Percentiles rank a stretch among this genome's conserved stretches.
phyloP scores from a whole-genome alignment of 2,888 invertebrate species.

The Cordilura impudica region DNA sequence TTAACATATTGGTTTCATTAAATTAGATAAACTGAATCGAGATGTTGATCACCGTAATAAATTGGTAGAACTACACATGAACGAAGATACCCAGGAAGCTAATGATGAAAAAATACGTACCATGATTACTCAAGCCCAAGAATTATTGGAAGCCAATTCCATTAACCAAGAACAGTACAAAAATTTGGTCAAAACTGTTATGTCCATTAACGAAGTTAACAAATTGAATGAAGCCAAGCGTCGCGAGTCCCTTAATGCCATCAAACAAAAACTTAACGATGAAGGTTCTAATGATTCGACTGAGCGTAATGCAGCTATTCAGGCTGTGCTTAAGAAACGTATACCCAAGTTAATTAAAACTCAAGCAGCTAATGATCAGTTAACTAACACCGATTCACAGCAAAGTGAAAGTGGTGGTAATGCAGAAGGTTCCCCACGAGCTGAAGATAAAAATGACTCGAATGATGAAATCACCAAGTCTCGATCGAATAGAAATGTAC shows the following conservation, averaged over 20 bases:
- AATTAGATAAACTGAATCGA: slow-evolving; percentile 68
- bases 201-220: slow-evolving; percentile 86
- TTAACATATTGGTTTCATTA: not conserved
- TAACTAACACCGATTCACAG: slow-evolving; percentile 8
- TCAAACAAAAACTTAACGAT: slow-evolving; percentile 70
- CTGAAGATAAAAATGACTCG: slow-evolving; percentile 66
- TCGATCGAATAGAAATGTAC: slow-evolving; percentile 61
- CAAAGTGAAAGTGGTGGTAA: slow-evolving; percentile 58
- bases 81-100: slow-evolving; percentile 80
- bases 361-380: slow-evolving; percentile 65
- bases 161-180: slow-evolving; percentile 87
- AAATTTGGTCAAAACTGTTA: slow-evolving; percentile 86
- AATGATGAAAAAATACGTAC: slow-evolving; percentile 85
- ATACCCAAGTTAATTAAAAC: slow-evolving; percentile 77
- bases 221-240: slow-evolving; percentile 88
- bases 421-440: slow-evolving; percentile 64
- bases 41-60: slow-evolving; percentile 69
- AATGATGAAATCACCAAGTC: slow-evolving; percentile 49
- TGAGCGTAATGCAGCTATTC: slow-evolving; percentile 77
- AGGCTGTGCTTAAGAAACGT: slow-evolving; percentile 74
- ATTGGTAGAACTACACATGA: slow-evolving; percentile 71
- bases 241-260: slow-evolving; percentile 80
- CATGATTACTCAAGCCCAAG: slow-evolving; percentile 89
- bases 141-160: slow-evolving; percentile 85
- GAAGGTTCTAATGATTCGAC: slow-evolving; percentile 64